A percentile compares a stretch with the other conserved stretches of the same genome.
Evolutionary conservation across 2,113 vertebrate genomes (phyloP).

Genomic region (Toxostoma redivivum): DNA sequence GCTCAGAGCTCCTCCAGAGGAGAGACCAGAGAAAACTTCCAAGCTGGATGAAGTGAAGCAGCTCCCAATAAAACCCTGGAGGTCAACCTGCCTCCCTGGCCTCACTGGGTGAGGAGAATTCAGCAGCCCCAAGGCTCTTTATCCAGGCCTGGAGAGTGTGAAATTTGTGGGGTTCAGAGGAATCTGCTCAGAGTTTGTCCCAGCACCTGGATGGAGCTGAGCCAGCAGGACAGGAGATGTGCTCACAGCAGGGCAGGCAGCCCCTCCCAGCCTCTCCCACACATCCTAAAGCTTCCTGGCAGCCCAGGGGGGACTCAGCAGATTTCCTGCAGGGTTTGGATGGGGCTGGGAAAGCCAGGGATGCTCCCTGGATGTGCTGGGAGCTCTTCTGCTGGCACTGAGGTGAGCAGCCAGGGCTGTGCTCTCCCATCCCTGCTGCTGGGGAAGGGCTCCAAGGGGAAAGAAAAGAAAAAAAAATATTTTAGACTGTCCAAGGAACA

Average conservation of each 20-base stretch:
- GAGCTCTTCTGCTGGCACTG: neutral
- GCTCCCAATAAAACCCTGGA: neutral
- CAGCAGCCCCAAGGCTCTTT: neutral
- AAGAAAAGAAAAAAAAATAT: neutral
- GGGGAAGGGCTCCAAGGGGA: neutral
- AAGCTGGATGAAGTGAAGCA: neutral
- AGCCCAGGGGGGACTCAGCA: neutral
- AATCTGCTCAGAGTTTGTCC: neutral
- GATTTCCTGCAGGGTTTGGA: neutral
- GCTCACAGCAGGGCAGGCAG: neutral
- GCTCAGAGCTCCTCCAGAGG: neutral
- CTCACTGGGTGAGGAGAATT: neutral
- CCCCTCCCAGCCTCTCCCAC: neutral
- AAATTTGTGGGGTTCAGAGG: neutral
- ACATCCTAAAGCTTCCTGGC: neutral
- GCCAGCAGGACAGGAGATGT: slow-evolving; percentile 42
- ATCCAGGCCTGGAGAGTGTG: neutral
- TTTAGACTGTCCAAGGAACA: neutral
- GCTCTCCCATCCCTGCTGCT: neutral
- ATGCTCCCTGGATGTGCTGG: fast-evolving
- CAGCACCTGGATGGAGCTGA: neutral
- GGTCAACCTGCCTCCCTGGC: neutral
- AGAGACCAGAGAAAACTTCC: neutral
- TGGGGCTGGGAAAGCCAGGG: neutral
- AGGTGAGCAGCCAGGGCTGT: neutral